These are phyloP conservation scores for Trissonchulus latispiculum DNA, from an alignment of 2,888 invertebrate species.

Conservation along the genomic window DNA sequence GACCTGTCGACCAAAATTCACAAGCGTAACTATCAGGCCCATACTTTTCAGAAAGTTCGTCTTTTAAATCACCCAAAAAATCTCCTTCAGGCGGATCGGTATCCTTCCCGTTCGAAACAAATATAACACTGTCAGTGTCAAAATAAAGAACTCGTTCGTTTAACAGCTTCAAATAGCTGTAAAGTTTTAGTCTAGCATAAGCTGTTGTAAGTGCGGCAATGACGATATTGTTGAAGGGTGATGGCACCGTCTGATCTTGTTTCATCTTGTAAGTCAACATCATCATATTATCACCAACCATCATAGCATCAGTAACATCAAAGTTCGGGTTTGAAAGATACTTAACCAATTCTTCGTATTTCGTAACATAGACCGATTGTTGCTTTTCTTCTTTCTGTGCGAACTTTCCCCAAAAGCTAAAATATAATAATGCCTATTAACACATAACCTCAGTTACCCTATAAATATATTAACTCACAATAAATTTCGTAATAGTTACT, in stretches of 20 bases:
- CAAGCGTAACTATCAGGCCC: not conserved
- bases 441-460: no score
- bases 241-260: not conserved
- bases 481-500: no score
- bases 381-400: not conserved
- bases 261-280: not conserved
- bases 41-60: not conserved
- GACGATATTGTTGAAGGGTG: not conserved
- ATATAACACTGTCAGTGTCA: slow-evolving; percentile 1
- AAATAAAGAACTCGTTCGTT: no score
- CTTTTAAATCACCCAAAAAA: no score
- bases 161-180: no score
- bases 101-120: no score
- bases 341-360: not conserved
- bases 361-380: not conserved
- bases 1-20: no score
- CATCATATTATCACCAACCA: slow-evolving; percentile 2
- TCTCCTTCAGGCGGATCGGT: not conserved
- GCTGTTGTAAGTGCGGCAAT: no score
- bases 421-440: no score
- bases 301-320: not conserved
- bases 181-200: no score
- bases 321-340: no score
- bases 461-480: no score
- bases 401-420: not conserved